phyloP scores from a whole-genome alignment of 2,797 vertebrate genomes.

The Pelodytes ibericus region DNA sequence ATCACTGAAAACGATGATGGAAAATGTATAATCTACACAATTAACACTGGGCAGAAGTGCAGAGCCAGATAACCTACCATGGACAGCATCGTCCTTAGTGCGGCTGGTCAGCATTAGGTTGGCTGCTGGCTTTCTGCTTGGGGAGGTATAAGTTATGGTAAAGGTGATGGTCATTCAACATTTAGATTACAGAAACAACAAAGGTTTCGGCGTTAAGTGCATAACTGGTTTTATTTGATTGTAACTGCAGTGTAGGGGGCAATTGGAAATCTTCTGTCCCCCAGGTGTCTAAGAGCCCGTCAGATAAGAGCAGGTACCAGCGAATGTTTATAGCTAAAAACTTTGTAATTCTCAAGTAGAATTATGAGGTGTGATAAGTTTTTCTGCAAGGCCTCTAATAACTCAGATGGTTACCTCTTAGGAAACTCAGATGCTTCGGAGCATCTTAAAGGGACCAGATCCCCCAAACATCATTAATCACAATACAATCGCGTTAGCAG shows the following conservation, averaged over 20 bases:
- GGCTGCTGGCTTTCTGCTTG: too few relatives aligned
- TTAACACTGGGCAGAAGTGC: too few relatives aligned
- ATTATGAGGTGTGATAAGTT: constrained; percentile 14
- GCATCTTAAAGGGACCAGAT: too few relatives aligned
- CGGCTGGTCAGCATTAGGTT: too few relatives aligned
- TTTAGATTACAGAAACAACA: constrained; percentile 21
- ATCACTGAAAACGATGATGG: too few relatives aligned
- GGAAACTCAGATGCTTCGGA: background rate
- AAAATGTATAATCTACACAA: too few relatives aligned
- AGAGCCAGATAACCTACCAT: too few relatives aligned
- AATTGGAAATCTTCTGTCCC: constrained; percentile 11
- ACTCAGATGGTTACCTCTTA: constrained; percentile 13
- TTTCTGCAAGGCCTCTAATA: background rate
- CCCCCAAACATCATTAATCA: too few relatives aligned
- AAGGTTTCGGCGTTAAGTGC: constrained; percentile 10
- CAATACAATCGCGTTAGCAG: too few relatives aligned
- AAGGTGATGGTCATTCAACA: constrained; percentile 37
- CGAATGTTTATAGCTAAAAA: constrained; percentile 12
- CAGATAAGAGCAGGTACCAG: constrained; percentile 13
- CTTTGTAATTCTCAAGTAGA: constrained; percentile 26
- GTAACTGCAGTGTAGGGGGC: constrained; percentile 23
- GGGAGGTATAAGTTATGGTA: too few relatives aligned
- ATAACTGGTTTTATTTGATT: constrained; percentile 25
- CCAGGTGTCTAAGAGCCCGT: constrained; percentile 27
- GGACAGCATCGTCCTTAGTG: too few relatives aligned